Evolutionary conservation across 2,113 vertebrate species (phyloP).

Genomic region (Castor canadensis): DNA sequence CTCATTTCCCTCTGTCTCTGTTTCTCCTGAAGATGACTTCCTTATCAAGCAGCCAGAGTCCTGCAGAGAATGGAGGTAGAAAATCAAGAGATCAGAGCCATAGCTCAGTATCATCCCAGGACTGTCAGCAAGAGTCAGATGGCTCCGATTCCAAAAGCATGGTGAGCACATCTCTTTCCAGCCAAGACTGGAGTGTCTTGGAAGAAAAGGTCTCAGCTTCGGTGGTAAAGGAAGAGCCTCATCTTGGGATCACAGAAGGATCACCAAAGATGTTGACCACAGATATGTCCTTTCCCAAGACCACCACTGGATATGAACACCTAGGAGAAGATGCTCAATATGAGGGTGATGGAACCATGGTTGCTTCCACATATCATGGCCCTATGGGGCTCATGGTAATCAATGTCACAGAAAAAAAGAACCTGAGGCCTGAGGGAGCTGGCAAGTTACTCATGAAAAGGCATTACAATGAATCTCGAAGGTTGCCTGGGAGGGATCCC

Average conservation of each 20-base stretch:
- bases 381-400: neutral
- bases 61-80: neutral
- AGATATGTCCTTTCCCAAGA: neutral
- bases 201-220: slow-evolving; percentile 42
- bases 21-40: slow-evolving; percentile 59
- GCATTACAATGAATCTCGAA: neutral
- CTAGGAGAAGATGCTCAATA: neutral
- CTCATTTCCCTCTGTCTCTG: neutral
- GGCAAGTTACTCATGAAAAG: neutral
- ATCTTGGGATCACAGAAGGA: neutral
- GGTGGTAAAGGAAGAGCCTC: slow-evolving; percentile 41
- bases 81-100: neutral
- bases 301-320: neutral
- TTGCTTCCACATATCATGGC: neutral
- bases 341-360: neutral
- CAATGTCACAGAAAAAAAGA: neutral
- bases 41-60: slow-evolving; percentile 6
- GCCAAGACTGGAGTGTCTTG: slow-evolving; percentile 16
- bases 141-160: neutral
- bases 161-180: neutral
- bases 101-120: neutral
- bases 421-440: neutral
- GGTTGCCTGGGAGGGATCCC: accelerated
- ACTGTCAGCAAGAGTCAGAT: slow-evolving; percentile 38
- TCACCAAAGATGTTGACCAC: neutral